Base-by-base conservation (phyloP, 2,888 invertebrate genomes). In the Carterocephalus palaemon region DNA sequence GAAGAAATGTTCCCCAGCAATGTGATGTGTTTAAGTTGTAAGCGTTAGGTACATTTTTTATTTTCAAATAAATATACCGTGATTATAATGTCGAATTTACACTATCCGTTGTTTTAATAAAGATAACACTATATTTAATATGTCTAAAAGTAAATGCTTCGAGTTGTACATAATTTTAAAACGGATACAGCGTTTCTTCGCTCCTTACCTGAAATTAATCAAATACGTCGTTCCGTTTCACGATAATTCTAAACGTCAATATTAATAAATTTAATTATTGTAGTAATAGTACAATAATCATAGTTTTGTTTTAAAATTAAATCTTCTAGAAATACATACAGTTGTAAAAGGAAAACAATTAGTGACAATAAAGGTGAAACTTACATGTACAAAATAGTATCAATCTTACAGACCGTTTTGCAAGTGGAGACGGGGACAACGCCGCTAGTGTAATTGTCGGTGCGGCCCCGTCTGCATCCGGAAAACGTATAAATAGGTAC, bases 81-180 rank as follows among this genome's bases (percentile, higher is more conserved):
- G 68, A 71, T 69, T 72, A 69, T 67, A n/a, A 71, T 62, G 49
- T 62, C 53, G 49, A 65, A 62, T 64, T 64, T 67, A 70, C 70
- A 72, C 64, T 66, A 71, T 69, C 67, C 64, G 64, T 63, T 59
- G 56, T 62, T 73, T 72, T 55, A 67, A 75, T 79, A 72, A 75
- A 74, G 75, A 78, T 81, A 78, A 78, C 73, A 75, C 80, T 80
- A 82, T 73, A 77, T 78, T 80, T 75, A 70, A 80, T 82, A 83
- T 77, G 74, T 79, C 83, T 86, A 85, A 83, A 84, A 83, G 84
- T 86, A 86, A 86, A 86, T 86, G 86, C 86, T 82, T 84, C 70
- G 64, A 80, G 77, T 86, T 86, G 86, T 85, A 85, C 85, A 86
- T 81, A 74, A 64, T 70, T 70, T 64, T 36, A 58, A 48, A 71